Evolutionary conservation across 2,888 invertebrate species (phyloP).

Genomic region (Tortricodes alternella): DNA sequence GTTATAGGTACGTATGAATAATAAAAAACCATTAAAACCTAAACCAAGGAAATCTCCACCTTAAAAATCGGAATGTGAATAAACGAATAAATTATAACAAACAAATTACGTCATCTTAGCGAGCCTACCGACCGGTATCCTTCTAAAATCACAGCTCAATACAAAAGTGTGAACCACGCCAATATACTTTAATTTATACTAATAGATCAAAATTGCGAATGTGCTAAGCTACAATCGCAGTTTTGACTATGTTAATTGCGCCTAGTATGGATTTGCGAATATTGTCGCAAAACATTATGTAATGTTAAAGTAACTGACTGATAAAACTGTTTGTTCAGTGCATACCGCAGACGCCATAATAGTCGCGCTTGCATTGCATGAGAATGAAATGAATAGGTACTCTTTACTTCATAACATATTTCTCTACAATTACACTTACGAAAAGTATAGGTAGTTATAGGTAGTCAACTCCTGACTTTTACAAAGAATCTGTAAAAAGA

Average conservation of each 20-base stretch:
- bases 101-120: slow-evolving; percentile 17
- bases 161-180: slow-evolving; percentile 1
- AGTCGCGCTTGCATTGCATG: neutral
- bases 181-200: neutral
- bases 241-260: neutral
- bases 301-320: slow-evolving; percentile 58
- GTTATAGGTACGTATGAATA: too few species aligned
- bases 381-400: neutral
- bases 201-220: neutral
- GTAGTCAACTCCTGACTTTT: too few species aligned
- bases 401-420: neutral
- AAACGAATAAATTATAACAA: slow-evolving; percentile 5
- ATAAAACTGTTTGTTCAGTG: slow-evolving; percentile 62
- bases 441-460: too few species aligned
- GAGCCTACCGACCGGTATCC: neutral
- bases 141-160: slow-evolving; percentile 12
- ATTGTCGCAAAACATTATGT: slow-evolving; percentile 52
- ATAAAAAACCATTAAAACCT: neutral
- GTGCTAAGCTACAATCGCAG: neutral
- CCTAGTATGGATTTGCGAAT: slow-evolving; percentile 38
- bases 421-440: too few species aligned
- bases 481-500: too few species aligned
- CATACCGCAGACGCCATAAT: slow-evolving; percentile 50
- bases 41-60: neutral
- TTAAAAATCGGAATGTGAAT: slow-evolving; percentile 12